Evolutionary conservation across 2,797 vertebrate genomes (phyloP), one percentile per base, ranked within the genome.

Genomic region (Onychomys torridus): DNA sequence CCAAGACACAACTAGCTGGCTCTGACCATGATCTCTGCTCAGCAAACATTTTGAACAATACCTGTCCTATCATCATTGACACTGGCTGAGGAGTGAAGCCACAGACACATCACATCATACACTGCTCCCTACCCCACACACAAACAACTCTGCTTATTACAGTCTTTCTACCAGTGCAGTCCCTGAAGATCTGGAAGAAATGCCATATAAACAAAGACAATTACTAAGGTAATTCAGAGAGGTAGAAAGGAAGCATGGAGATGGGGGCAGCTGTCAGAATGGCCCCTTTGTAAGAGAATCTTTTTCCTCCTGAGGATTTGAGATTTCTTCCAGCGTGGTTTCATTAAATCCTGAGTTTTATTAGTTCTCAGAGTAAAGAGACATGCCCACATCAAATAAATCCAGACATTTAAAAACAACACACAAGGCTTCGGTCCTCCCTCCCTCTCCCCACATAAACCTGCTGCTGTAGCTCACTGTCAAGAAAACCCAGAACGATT

Each of bases 351-450:
- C 61, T 19, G 77, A 82, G n/a, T 87, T 93, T 75, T 92, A 92
- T 52, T 88, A 90, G 57, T 34, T 71, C 63, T 52, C n/a, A 95
- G 73, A 84, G 79, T 46, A 92, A 90, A 71, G 77, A 37, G 76
- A 61, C 14, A 94, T 63, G 88, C 2, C 52, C 90, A 81, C 16
- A 91, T 89, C 46, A 94, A 95, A 86, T 90, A 63, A 92, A 93
- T 88, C 17, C 34, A 93, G 76, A 91, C 55, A 78, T 71, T 82
- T 90, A 95, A 93, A 96, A 96, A 71, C 73, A 95, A 82, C 37
- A 61, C 75, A 67, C 25, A 46, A 25, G 61, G 34, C 55, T 90
- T 65, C 7, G 57, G 81, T 49, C 46, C 67, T n/a, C 10, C 17
- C 67, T 77, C 21, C 8, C 23, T 67, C 34, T 78, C 83, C 65